Evolutionary conservation across 2,888 invertebrate species (phyloP).

Genomic region (Tetranychus truncatus): DNA sequence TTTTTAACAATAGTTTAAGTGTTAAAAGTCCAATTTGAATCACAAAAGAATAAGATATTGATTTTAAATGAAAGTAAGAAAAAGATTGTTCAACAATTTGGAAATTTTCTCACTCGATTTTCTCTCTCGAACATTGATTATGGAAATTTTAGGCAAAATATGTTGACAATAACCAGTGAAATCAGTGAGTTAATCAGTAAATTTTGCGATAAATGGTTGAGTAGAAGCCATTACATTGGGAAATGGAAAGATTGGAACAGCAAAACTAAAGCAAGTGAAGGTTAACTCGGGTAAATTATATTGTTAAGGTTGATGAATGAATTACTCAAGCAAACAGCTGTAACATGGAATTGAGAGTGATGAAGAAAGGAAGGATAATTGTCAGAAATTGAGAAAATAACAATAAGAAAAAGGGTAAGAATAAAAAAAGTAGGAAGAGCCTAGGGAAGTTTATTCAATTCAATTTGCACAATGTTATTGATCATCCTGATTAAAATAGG

Average conservation of each 20-base stretch:
- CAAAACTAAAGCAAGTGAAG: background rate
- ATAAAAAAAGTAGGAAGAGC: background rate
- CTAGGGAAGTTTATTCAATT: background rate
- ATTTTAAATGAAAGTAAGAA: background rate
- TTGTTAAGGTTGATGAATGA: constrained; percentile 1
- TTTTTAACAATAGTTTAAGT: no score
- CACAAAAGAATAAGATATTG: no score
- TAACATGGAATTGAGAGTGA: background rate
- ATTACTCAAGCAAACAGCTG: background rate
- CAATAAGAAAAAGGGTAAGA: background rate
- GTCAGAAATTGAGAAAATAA: background rate
- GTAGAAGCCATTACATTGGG: background rate
- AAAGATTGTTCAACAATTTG: background rate
- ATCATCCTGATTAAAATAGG: background rate
- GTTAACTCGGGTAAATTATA: background rate
- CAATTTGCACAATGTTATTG: background rate
- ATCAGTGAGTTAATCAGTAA: background rate
- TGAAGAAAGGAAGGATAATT: background rate
- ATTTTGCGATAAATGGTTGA: background rate
- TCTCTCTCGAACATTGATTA: background rate
- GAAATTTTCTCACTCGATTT: background rate
- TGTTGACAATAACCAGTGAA: background rate
- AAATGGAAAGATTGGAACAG: background rate
- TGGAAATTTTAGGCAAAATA: background rate
- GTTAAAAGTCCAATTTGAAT: no score